A percentile compares a stretch with the other conserved stretches of the same genome.
Conservation (phyloP, 2,113 vertebrate species). For the Cryptomyrus ogoouensis region DNA sequence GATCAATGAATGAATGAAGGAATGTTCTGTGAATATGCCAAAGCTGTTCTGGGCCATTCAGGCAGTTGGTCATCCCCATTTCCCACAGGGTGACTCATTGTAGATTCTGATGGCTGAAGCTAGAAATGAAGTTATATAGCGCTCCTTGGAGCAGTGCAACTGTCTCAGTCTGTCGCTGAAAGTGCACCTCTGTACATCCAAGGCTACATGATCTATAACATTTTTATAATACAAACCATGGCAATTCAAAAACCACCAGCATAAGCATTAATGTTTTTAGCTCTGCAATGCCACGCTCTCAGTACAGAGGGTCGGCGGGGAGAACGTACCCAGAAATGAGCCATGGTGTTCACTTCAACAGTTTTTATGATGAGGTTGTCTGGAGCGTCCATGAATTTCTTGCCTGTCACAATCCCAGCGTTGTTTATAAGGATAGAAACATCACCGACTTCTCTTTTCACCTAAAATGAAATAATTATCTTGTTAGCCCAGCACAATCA, state of each 20-base stretch:
- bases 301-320: no score
- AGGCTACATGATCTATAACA: neutral
- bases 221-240: neutral
- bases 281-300: no score
- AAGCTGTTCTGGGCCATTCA: neutral
- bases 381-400: slow-evolving; percentile 69
- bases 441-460: slow-evolving; percentile 84
- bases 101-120: neutral
- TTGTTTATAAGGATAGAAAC: slow-evolving; percentile 87
- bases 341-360: slow-evolving; percentile 72
- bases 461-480: slow-evolving; percentile 53
- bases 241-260: neutral
- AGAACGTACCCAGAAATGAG: slow-evolving; percentile 83
- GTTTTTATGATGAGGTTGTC: slow-evolving; percentile 78
- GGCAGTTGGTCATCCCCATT: neutral
- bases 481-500: neutral
- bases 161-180: neutral
- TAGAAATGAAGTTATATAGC: neutral
- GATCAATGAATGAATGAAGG: neutral
- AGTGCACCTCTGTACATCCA: neutral
- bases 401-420: slow-evolving; percentile 78
- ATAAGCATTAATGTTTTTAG: neutral
- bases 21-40: neutral
- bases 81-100: neutral
- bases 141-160: neutral